phyloP scores from a whole-genome alignment of 2,888 invertebrate genomes.

The Clanis bilineata region DNA sequence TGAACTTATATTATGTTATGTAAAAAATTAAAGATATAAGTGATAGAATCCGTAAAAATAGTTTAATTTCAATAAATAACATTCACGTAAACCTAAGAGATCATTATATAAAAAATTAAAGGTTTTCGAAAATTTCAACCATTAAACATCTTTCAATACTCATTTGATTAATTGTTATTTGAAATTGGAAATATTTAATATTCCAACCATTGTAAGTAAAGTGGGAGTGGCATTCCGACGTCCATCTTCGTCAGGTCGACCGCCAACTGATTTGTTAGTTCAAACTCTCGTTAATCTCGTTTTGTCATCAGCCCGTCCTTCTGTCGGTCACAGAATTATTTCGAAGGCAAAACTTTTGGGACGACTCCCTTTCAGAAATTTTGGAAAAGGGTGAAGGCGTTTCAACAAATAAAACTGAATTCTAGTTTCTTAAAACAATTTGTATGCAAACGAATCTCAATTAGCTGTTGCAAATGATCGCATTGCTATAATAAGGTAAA shows the following conservation, averaged over 20 bases:
- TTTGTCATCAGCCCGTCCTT: constrained; percentile 31
- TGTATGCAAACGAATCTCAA: neutral
- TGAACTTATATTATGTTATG: no score
- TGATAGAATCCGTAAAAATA: no score
- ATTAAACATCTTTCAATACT: no score
- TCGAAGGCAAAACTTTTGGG: constrained; percentile 14
- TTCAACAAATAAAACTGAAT: constrained; percentile 2
- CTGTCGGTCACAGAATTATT: constrained; percentile 26
- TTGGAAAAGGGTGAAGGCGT: constrained; percentile 9
- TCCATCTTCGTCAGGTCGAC: neutral
- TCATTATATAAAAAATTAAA: no score
- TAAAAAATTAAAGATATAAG: no score
- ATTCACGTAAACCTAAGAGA: no score
- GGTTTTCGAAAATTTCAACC: no score
- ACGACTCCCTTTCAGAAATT: constrained; percentile 2
- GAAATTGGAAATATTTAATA: no score
- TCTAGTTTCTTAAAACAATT: neutral
- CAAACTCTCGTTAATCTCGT: constrained; percentile 28
- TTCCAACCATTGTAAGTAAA: neutral
- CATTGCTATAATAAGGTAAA: neutral
- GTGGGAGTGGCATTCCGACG: neutral
- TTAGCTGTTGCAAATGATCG: neutral
- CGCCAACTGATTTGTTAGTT: constrained; percentile 16
- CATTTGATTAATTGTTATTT: no score
- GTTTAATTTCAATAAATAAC: no score